phyloP scores from a whole-genome alignment of 1,140 invertebrate species.

The Philotrypesis tridentata region DNA sequence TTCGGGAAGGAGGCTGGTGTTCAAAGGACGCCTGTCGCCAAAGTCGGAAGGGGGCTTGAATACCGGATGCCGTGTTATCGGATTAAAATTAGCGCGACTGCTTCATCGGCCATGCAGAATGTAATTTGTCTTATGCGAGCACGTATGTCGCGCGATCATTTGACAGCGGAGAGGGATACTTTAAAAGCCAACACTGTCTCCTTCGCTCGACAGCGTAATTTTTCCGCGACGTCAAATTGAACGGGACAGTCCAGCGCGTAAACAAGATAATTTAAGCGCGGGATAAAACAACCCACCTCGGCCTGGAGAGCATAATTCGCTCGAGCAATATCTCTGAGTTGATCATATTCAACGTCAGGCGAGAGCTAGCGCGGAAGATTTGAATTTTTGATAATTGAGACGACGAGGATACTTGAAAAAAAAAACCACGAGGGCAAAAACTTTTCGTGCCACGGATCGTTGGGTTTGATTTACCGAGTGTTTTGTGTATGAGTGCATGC shows the following conservation, averaged over 20 bases:
- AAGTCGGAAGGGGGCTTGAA: background rate
- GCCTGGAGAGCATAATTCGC: background rate
- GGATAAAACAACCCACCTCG: background rate
- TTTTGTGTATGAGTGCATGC: conserved; percentile 2
- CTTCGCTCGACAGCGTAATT: background rate
- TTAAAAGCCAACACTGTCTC: background rate
- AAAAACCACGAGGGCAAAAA: background rate
- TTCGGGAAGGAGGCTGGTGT: background rate
- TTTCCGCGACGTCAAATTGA: background rate
- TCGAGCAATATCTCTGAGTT: background rate
- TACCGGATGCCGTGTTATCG: background rate
- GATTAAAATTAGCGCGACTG: background rate
- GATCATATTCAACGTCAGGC: background rate
- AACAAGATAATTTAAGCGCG: background rate
- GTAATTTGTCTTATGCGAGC: background rate
- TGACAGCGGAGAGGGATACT: too few species aligned
- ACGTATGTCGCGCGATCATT: too few species aligned
- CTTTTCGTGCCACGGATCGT: background rate
- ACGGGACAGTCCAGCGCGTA: background rate
- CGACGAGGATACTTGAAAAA: background rate
- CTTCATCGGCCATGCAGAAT: background rate
- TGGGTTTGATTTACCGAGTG: conserved; percentile 15
- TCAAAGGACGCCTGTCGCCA: background rate
- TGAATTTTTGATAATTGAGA: background rate
- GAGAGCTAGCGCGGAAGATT: background rate